A percentile compares a stretch with the other conserved stretches of the same genome.
These are phyloP conservation scores for Agrotis exclamationis DNA, from an alignment of 2,888 invertebrate species.

Conservation along the genomic window DNA sequence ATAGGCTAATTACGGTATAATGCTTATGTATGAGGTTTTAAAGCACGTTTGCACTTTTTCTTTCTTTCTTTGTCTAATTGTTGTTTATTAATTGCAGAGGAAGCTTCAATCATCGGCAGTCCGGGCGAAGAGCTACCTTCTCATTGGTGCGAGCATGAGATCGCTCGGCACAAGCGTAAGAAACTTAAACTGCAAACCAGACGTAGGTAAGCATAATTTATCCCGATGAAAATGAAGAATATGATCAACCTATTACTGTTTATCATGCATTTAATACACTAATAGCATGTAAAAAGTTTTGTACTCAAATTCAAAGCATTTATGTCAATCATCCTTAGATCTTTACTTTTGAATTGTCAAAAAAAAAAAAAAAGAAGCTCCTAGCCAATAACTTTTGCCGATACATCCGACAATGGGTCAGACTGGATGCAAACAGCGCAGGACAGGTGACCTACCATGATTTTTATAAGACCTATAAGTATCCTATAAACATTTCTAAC, in stretches of 20 bases:
- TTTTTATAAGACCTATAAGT: not conserved
- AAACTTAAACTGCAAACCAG: constrained; percentile 84
- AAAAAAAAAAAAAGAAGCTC: too few relatives aligned
- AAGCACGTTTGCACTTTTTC: not conserved
- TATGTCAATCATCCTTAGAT: too few relatives aligned
- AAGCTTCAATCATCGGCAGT: constrained; percentile 85
- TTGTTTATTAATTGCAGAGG: constrained; percentile 76
- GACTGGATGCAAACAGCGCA: not conserved
- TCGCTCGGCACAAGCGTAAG: constrained; percentile 80
- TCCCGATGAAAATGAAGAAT: too few relatives aligned
- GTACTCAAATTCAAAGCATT: not conserved
- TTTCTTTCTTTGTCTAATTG: not conserved
- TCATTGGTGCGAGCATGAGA: constrained; percentile 88
- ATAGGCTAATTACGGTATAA: too few relatives aligned
- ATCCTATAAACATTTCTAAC: not conserved
- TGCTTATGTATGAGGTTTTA: too few relatives aligned
- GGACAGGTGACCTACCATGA: not conserved
- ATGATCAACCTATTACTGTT: not conserved
- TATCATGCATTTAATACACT: not conserved
- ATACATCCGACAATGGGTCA: not conserved
- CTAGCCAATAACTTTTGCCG: too few relatives aligned
- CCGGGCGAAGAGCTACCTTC: constrained; percentile 83
- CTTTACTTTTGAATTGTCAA: too few relatives aligned
- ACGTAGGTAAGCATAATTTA: constrained; percentile 70
- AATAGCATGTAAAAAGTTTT: not conserved